A percentile compares a stretch with the other conserved stretches of the same genome.
These are phyloP conservation scores for Sebastes umbrosus DNA, from an alignment of 2,797 vertebrate genomes.

Conservation along the genomic window DNA sequence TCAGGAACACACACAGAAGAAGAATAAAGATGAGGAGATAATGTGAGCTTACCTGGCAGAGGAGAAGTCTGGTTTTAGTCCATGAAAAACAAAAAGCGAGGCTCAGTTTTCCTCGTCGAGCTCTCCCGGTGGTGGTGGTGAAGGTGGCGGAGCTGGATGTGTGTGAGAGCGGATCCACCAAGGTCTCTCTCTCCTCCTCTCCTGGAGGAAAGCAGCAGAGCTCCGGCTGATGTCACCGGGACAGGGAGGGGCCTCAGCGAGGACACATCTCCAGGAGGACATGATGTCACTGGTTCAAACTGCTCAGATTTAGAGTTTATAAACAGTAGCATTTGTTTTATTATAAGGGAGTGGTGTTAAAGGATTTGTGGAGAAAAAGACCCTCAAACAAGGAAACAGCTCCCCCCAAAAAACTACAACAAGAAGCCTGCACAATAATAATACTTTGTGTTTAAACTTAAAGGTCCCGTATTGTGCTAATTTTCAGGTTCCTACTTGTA, in stretches of 20 bases:
- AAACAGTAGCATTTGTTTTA: background rate
- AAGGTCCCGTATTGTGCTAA: no score
- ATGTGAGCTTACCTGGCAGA: no score
- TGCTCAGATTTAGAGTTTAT: background rate
- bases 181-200: background rate
- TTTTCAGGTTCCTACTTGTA: no score
- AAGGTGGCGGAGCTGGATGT: background rate
- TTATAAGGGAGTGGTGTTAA: no score
- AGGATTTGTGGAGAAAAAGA: background rate
- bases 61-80: background rate
- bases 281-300: conserved; percentile 40
- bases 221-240: conserved; percentile 67
- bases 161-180: conserved; percentile 5
- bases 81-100: background rate
- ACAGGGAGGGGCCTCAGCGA: conserved; percentile 56
- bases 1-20: no score
- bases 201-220: conserved; percentile 42
- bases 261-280: conserved; percentile 7
- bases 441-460: no score
- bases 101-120: background rate
- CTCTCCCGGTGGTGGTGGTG: conserved; percentile 10
- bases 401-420: no score
- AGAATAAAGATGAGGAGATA: no score
- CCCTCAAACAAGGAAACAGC: no score
- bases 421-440: no score